Conservation (phyloP, 53 echinoderm and acorn worm genomes). For the Antedon mediterranea region DNA sequence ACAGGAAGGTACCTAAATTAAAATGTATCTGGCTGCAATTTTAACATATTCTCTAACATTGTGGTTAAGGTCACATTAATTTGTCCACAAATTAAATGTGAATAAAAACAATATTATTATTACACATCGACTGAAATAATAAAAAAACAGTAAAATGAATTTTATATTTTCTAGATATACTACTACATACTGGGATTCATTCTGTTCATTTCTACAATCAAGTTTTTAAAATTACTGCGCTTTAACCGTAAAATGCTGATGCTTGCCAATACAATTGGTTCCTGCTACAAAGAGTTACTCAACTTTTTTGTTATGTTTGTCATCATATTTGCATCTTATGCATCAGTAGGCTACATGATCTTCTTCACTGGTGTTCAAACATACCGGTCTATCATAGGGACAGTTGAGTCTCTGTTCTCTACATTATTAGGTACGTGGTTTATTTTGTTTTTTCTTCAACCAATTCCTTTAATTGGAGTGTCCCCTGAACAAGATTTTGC, state of each 20-base stretch:
- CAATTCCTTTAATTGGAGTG: too few species aligned
- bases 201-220: constrained; percentile 60
- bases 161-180: constrained; percentile 29
- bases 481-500: too few species aligned
- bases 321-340: neutral
- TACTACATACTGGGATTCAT: constrained; percentile 49
- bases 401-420: constrained; percentile 71
- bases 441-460: too few species aligned
- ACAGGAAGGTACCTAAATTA: too few species aligned
- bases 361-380: constrained; percentile 38
- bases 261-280: constrained; percentile 37
- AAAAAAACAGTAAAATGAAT: too few species aligned
- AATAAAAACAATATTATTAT: too few species aligned
- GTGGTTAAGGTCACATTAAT: too few species aligned
- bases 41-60: too few species aligned
- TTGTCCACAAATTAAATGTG: too few species aligned
- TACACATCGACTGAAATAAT: too few species aligned
- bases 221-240: constrained; percentile 59
- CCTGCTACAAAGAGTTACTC: neutral
- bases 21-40: too few species aligned
- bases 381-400: constrained; percentile 47
- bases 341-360: constrained; percentile 34
- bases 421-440: constrained; percentile 63
- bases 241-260: constrained; percentile 74
- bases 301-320: neutral